Evolutionary conservation across 2,113 vertebrate genomes (phyloP).

Genomic region (Macroglossus sobrinus): DNA sequence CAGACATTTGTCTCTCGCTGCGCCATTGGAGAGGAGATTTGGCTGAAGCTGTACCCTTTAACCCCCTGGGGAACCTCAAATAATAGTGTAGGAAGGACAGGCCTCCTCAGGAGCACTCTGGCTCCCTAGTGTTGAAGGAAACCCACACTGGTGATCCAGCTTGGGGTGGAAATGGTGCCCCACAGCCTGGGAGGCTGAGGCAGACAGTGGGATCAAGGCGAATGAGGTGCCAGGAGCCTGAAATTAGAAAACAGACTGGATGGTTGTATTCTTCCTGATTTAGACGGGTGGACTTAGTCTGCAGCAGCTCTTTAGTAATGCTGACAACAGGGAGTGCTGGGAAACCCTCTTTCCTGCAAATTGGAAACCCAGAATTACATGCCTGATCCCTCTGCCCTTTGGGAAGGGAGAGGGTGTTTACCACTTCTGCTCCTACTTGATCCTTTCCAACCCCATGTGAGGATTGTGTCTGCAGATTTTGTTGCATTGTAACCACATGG

Average conservation of each 20-base stretch:
- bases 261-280: background rate
- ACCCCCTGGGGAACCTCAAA: background rate
- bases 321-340: background rate
- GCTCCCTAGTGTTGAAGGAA: background rate
- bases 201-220: too few species aligned
- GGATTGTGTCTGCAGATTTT: background rate
- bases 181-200: background rate
- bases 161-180: background rate
- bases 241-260: background rate
- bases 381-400: background rate
- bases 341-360: background rate
- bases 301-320: background rate
- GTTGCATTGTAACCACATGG: background rate
- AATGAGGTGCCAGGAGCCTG: background rate
- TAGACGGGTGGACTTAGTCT: background rate
- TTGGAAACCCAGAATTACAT: background rate
- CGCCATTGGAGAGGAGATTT: background rate
- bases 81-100: background rate
- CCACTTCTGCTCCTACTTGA: background rate
- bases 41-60: background rate
- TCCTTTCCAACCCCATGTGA: background rate
- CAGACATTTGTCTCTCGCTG: background rate
- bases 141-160: background rate
- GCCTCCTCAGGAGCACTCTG: background rate
- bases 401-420: background rate